Percentiles rank a stretch among this genome's conserved stretches.
These are phyloP conservation scores for Digitonthophagus gazella DNA, from an alignment of 2,888 invertebrate genomes.

Conservation along the genomic window DNA sequence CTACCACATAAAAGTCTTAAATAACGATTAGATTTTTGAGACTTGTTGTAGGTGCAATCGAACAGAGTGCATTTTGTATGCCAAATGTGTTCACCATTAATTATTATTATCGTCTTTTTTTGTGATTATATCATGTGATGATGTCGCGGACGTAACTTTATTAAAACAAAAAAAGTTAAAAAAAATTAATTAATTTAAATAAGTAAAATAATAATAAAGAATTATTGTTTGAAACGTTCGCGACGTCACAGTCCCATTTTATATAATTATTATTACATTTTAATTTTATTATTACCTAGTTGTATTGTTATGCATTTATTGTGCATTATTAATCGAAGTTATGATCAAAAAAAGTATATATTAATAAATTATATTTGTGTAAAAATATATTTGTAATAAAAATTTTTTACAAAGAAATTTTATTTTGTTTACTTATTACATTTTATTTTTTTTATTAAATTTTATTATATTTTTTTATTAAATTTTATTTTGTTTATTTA, in stretches of 20 bases:
- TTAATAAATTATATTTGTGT: no score
- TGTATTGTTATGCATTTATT: neutral
- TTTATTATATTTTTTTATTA: no score
- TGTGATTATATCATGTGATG: neutral
- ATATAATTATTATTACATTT: neutral
- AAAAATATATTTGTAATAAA: neutral
- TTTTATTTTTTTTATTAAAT: no score
- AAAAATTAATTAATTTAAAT: no score
- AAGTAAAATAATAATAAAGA: no score
- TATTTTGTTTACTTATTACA: no score
- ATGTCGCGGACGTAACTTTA: no score
- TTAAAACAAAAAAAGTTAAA: no score
- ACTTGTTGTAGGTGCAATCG: neutral
- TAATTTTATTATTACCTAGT: neutral
- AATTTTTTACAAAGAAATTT: neutral
- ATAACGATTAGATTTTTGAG: neutral
- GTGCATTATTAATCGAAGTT: neutral
- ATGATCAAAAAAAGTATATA: neutral
- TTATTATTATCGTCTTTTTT: neutral
- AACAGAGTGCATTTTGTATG: neutral
- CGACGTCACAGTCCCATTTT: neutral
- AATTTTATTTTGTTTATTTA: no score
- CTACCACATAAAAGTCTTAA: constrained; percentile 57
- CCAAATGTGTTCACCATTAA: neutral
- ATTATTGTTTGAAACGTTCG: neutral